Percentiles rank a stretch among this genome's conserved stretches.
phyloP scores from a whole-genome alignment of 2,797 vertebrate genomes.

The Garrulus glandarius region DNA sequence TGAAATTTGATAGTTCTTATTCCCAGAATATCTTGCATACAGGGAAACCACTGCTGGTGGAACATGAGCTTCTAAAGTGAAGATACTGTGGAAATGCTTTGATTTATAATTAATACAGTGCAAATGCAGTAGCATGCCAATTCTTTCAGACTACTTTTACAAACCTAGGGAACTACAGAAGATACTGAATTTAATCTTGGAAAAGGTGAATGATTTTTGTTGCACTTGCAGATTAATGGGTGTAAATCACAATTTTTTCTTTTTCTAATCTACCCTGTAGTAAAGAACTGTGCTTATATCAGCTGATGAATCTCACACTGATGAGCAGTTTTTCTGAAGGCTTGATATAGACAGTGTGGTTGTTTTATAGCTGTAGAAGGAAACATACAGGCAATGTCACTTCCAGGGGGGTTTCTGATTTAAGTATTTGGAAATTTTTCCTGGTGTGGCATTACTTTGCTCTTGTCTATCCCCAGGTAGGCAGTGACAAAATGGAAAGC shows the following conservation, averaged over 20 bases:
- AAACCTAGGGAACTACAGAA: background rate
- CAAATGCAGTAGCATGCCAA: background rate
- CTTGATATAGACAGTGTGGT: background rate
- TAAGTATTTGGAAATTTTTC: background rate
- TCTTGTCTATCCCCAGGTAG: background rate
- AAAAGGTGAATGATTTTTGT: background rate
- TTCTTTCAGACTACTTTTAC: background rate
- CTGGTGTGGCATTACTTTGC: background rate
- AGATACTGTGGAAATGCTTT: background rate
- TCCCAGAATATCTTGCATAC: background rate
- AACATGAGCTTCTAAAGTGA: background rate
- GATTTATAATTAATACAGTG: conserved; percentile 23
- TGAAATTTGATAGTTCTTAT: background rate
- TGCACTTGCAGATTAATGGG: background rate
- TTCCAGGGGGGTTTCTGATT: background rate
- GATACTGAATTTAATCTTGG: background rate
- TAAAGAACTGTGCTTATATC: background rate
- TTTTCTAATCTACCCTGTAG: background rate
- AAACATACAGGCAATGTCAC: background rate
- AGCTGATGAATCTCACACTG: background rate
- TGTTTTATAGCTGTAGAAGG: background rate
- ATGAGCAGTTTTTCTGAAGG: background rate
- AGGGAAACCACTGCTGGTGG: background rate
- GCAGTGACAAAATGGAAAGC: background rate
- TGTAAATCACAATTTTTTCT: background rate